Evolutionary conservation across 2,888 invertebrate genomes (phyloP), one percentile per base, ranked within the genome.

Genomic region (Caenorhabditis plicata): DNA sequence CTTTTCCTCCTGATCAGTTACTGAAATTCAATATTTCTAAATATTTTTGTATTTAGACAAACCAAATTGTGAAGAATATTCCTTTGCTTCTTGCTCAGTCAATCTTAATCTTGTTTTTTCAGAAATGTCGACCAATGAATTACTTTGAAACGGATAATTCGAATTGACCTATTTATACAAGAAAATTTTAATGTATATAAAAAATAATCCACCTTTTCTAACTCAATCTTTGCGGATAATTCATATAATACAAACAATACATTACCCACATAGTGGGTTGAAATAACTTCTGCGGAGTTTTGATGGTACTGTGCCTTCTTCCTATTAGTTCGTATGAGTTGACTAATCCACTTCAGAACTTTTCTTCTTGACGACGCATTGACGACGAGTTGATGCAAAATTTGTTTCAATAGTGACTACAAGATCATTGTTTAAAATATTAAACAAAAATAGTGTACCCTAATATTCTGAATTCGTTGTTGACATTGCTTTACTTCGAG

Each of bases 201-300:
- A 35, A 17, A 22, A 39, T 38, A 4, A 7, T 9, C 11, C 83
- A 88, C 11, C 63, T 73, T 91, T 90, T 92, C 90, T 63, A 94
- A 82, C 82, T 90, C 90, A 48, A 96, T 83, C 81, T 92, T 92
- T 13, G 90, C 86, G 0, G 92, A 89, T 20, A 98, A 85, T 82
- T 90, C 87, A 81, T 95, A 95, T 68, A 98, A 84, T 19, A 94
- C 90, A 44, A 90, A 89, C 76, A 94, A 87, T 17, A 95, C 83
- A 85, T 96, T 98, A 73, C 95, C 85, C 89, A 95, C 91, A 82
- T 92, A 92, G 0, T 95, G 95, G 82, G 64, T 55, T 4, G 51
- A 32, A 11, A 92, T 91, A 0, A 93, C 85, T 1, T 89, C 86
- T 53, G 89, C 86, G 77, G 92, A 91, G 81, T 93, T 42, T 26